phyloP scores from a whole-genome alignment of 2,797 vertebrate genomes.

The Sitta carolinensis region DNA sequence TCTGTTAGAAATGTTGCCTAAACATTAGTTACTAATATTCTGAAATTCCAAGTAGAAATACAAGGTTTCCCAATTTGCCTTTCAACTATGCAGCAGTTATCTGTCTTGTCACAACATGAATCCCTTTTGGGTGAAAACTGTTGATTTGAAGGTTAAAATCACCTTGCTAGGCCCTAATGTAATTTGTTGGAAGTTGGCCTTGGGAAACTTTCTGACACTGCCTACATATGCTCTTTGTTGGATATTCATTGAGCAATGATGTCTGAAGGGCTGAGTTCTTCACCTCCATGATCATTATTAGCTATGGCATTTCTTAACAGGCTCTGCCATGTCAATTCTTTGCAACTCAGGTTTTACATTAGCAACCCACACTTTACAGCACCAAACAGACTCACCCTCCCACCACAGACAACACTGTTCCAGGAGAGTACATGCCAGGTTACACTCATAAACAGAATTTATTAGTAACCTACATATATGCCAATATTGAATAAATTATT shows the following conservation, averaged over 20 bases:
- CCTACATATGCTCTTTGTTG: conserved; percentile 42
- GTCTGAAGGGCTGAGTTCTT: conserved; percentile 67
- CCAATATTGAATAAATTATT: background rate
- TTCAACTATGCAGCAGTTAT: conserved; percentile 62
- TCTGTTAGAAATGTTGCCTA: conserved; percentile 26
- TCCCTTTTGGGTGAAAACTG: conserved; percentile 74
- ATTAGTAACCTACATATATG: background rate
- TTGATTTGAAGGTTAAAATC: conserved; percentile 73
- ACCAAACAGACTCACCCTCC: background rate
- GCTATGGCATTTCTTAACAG: conserved; percentile 60
- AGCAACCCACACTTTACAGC: background rate
- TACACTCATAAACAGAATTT: background rate
- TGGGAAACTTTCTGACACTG: conserved; percentile 75
- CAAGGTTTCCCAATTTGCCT: conserved; percentile 44
- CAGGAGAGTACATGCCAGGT: background rate
- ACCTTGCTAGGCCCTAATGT: conserved; percentile 63
- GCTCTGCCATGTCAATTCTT: conserved; percentile 52
- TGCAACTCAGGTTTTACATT: conserved; percentile 50
- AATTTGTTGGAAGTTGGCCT: conserved; percentile 76
- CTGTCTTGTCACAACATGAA: conserved; percentile 71
- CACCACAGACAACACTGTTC: background rate
- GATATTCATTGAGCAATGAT: conserved; percentile 68
- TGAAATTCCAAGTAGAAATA: conserved; percentile 55
- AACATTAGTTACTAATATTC: conserved; percentile 34
- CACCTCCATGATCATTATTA: conserved; percentile 55